Evolutionary conservation across 2,888 invertebrate species (phyloP).

Genomic region (Rotaria magnacalcarata): DNA sequence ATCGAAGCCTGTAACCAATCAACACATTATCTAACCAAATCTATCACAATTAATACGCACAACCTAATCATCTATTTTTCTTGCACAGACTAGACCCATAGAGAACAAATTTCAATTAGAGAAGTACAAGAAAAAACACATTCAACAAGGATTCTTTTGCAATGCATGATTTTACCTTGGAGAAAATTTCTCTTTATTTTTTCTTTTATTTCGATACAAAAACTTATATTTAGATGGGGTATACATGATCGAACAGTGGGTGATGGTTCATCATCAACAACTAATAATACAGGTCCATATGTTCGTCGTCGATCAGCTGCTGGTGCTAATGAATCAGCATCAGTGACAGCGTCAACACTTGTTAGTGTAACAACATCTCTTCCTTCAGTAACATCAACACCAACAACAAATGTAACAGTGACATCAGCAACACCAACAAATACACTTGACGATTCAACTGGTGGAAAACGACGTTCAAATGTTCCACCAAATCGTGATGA

Average conservation of each 20-base stretch:
- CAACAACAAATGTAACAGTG: background rate
- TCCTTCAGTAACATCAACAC: background rate
- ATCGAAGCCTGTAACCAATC: background rate
- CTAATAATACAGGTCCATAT: conserved; percentile 1
- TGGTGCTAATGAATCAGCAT: conserved; percentile 1
- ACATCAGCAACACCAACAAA: conserved; percentile 22
- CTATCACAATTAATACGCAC: background rate
- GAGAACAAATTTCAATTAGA: too few relatives aligned
- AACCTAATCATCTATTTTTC: background rate
- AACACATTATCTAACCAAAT: background rate
- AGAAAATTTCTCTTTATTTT: background rate
- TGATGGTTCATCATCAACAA: background rate
- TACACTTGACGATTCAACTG: conserved; percentile 16
- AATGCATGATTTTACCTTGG: background rate
- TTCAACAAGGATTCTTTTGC: too few relatives aligned
- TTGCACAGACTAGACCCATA: background rate
- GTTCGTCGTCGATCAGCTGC: conserved; percentile 37
- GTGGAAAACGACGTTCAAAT: conserved; percentile 15
- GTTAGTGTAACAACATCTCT: conserved; percentile 27
- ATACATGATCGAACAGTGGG: background rate
- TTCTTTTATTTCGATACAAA: background rate
- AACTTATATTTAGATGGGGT: conserved; percentile 15
- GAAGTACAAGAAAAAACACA: too few relatives aligned
- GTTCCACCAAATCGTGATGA: conserved; percentile 39
- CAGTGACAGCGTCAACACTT: conserved; percentile 20